Conservation (phyloP, 53 echinoderm and acorn worm genomes). For the Actinopyga echinites region DNA sequence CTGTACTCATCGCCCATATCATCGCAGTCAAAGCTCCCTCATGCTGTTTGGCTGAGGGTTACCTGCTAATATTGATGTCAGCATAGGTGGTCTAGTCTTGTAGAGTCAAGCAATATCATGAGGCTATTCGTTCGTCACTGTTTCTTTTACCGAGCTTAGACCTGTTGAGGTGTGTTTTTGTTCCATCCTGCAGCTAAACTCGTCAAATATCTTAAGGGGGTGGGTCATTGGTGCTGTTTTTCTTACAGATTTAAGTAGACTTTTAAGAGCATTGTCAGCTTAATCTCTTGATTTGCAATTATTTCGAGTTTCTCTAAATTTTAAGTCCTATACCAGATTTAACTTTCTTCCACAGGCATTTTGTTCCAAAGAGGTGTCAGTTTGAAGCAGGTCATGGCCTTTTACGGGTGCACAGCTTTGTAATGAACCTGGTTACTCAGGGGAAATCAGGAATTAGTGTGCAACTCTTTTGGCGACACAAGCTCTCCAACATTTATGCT, state of each 20-base stretch:
- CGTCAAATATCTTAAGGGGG: constrained; percentile 8
- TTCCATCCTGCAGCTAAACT: constrained; percentile 16
- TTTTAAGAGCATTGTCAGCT: background rate
- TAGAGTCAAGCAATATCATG: too few relatives aligned
- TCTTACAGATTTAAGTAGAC: background rate
- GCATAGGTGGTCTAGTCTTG: constrained; percentile 12
- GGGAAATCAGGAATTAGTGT: constrained; percentile 20
- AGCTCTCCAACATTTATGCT: constrained; percentile 29
- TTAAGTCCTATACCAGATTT: too few relatives aligned
- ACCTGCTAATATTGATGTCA: constrained; percentile 3
- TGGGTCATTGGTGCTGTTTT: background rate
- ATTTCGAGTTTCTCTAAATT: too few relatives aligned
- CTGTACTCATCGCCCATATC: constrained; percentile 22
- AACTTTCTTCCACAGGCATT: too few relatives aligned
- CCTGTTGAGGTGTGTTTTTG: background rate
- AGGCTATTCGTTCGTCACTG: background rate
- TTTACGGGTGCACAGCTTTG: background rate
- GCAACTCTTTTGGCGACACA: background rate
- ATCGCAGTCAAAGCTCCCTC: background rate
- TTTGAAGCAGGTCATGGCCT: constrained; percentile 7
- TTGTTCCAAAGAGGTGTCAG: too few relatives aligned
- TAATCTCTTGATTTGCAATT: too few relatives aligned
- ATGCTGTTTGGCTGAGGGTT: constrained; percentile 1
- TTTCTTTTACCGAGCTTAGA: background rate
- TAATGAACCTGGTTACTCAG: constrained; percentile 10